phyloP scores from a whole-genome alignment of 2,797 vertebrate genomes.

The Macrochelys suwanniensis region DNA sequence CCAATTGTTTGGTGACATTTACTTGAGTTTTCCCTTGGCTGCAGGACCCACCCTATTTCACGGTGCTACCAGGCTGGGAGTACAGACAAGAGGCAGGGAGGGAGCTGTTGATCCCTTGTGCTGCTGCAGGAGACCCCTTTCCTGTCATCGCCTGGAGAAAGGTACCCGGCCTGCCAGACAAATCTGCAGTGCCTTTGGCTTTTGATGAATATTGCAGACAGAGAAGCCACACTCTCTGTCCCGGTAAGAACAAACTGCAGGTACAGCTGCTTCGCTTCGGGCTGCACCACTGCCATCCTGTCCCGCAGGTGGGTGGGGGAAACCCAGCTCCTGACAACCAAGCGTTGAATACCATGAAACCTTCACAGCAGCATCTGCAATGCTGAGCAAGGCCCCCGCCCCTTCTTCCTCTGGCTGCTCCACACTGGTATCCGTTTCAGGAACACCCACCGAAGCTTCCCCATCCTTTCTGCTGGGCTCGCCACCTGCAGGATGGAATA shows the following conservation, averaged over 20 bases:
- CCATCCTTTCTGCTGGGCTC: background rate
- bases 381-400: background rate
- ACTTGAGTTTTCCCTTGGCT: slow-evolving; percentile 10
- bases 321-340: slow-evolving; percentile 42
- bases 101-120: slow-evolving; percentile 98
- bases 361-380: slow-evolving; percentile 31
- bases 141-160: slow-evolving; percentile 98
- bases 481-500: background rate
- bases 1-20: fast-evolving
- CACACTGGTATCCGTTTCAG: background rate
- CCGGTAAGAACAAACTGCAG: slow-evolving; percentile 77
- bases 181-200: slow-evolving; percentile 82
- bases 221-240: slow-evolving; percentile 80
- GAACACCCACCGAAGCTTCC: background rate
- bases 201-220: slow-evolving; percentile 80
- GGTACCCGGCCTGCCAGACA: slow-evolving; percentile 86
- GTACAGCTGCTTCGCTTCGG: slow-evolving; percentile 77
- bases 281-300: slow-evolving; percentile 74
- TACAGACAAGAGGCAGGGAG: slow-evolving; percentile 99
- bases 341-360: background rate
- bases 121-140: slow-evolving; percentile 98
- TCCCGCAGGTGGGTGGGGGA: slow-evolving; percentile 78
- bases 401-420: background rate
- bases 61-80: slow-evolving; percentile 99
- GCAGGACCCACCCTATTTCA: slow-evolving; percentile 99